Percentiles rank a stretch among this genome's conserved stretches.
phyloP scores from a whole-genome alignment of 2,797 vertebrate species.

The Poeciliopsis presidionis region DNA sequence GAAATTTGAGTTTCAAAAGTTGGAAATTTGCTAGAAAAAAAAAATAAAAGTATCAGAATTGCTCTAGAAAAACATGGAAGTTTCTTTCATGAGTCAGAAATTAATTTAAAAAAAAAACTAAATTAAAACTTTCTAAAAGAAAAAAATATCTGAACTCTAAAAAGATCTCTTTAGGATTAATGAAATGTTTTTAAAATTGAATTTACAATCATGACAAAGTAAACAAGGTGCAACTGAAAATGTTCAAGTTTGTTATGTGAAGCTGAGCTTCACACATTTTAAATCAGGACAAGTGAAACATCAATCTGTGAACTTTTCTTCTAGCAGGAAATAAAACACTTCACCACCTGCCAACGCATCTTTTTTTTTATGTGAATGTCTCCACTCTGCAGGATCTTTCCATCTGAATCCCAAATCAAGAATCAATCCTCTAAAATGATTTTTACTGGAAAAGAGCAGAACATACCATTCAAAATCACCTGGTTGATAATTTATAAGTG shows the following conservation, averaged over 20 bases:
- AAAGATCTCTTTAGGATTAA: too few species aligned
- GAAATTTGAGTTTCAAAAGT: not conserved
- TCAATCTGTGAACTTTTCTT: not conserved
- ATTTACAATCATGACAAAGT: too few species aligned
- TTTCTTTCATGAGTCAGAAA: too few species aligned
- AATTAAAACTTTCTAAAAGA: too few species aligned
- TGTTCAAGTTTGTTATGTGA: not conserved
- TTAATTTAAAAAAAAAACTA: too few species aligned
- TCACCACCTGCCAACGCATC: too few species aligned
- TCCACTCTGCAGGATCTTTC: not conserved
- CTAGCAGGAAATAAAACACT: not conserved
- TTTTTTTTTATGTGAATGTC: too few species aligned
- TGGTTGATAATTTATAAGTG: too few species aligned
- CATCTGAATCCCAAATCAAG: conserved; percentile 16
- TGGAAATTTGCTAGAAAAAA: too few species aligned
- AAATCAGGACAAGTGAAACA: not conserved
- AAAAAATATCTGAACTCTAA: too few species aligned
- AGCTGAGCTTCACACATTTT: not conserved
- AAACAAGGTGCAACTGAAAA: not conserved
- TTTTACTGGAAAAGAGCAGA: not conserved
- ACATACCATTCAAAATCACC: not conserved
- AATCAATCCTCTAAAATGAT: conserved; percentile 24
- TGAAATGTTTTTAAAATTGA: too few species aligned
- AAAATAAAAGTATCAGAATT: not conserved
- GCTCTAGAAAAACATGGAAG: too few species aligned